A percentile compares a stretch with the other conserved stretches of the same genome.
These are phyloP conservation scores for Noctuana brunneofusca DNA, from an alignment of 2,888 invertebrate genomes.

Conservation along the genomic window DNA sequence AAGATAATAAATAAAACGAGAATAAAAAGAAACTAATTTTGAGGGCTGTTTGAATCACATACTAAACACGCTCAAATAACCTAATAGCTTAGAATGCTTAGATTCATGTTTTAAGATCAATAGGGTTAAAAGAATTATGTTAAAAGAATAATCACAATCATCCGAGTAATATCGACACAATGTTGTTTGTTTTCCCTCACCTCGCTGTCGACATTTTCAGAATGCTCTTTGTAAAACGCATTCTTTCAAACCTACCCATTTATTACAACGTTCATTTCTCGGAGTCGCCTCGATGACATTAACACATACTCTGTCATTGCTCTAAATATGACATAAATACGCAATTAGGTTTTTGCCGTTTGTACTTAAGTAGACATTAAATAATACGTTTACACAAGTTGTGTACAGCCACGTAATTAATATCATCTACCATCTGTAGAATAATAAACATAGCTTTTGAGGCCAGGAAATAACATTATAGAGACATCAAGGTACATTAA, in stretches of 20 bases:
- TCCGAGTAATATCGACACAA: constrained; percentile 40
- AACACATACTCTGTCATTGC: constrained; percentile 19
- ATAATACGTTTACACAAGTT: constrained; percentile 3
- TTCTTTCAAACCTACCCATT: constrained; percentile 47
- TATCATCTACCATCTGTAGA: constrained; percentile 6
- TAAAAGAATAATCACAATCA: too few species aligned
- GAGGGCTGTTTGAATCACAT: neutral
- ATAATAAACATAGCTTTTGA: neutral
- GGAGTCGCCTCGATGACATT: constrained; percentile 24
- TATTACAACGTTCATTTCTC: constrained; percentile 34
- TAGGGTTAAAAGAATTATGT: neutral
- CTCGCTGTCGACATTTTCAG: constrained; percentile 63
- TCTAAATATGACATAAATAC: constrained; percentile 33
- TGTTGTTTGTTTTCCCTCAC: constrained; percentile 68
- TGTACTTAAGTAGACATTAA: constrained; percentile 11
- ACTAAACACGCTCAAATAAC: too few species aligned
- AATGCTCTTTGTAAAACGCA: constrained; percentile 69
- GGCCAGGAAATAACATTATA: neutral
- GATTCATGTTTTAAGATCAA: neutral
- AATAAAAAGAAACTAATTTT: neutral
- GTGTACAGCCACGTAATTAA: constrained; percentile 2
- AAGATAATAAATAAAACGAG: neutral
- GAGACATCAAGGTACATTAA: neutral
- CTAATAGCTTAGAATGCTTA: too few species aligned
- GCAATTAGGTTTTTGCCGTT: constrained; percentile 22